A percentile compares a stretch with the other conserved stretches of the same genome.
Evolutionary conservation across 2,797 vertebrate species (phyloP).

Genomic region (Takifugu rubripes): DNA sequence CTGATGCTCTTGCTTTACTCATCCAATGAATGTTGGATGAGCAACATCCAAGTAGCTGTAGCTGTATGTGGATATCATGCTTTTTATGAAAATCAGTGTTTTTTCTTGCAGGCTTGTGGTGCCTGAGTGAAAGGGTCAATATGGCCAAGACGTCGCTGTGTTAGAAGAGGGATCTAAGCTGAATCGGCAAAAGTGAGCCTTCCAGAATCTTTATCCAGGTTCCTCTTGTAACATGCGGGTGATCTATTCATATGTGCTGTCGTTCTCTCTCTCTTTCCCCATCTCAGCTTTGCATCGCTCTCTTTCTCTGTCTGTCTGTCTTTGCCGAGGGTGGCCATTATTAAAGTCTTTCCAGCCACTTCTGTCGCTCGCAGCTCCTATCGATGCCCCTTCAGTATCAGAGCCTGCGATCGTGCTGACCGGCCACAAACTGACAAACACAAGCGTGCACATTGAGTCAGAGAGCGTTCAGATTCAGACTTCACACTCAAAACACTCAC

Average conservation of each 20-base stretch:
- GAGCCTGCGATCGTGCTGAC: conserved; percentile 68
- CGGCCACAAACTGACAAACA: conserved; percentile 41
- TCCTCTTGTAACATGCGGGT: conserved; percentile 1
- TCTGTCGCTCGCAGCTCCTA: conserved; percentile 56
- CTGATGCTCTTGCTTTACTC: too few species aligned
- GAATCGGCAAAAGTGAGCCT: neutral
- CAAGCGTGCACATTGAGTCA: conserved; percentile 2
- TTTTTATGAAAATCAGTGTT: too few species aligned
- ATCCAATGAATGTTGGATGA: too few species aligned
- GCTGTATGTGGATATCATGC: too few species aligned
- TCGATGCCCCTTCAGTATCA: conserved; percentile 72
- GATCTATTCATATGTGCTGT: neutral
- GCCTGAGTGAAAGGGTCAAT: conserved; percentile 15
- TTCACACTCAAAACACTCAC: neutral
- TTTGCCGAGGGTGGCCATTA: conserved; percentile 64
- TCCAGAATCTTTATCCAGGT: neutral
- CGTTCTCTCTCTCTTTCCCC: neutral
- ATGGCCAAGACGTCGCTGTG: conserved; percentile 1
- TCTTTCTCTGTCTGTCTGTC: conserved; percentile 12
- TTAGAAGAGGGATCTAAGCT: neutral
- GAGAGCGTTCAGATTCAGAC: neutral
- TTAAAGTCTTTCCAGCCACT: conserved; percentile 64
- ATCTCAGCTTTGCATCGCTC: neutral
- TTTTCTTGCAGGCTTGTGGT: too few species aligned
- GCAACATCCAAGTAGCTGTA: too few species aligned